phyloP scores from a whole-genome alignment of 2,797 vertebrate species.

The Pseudochaenichthys georgianus region DNA sequence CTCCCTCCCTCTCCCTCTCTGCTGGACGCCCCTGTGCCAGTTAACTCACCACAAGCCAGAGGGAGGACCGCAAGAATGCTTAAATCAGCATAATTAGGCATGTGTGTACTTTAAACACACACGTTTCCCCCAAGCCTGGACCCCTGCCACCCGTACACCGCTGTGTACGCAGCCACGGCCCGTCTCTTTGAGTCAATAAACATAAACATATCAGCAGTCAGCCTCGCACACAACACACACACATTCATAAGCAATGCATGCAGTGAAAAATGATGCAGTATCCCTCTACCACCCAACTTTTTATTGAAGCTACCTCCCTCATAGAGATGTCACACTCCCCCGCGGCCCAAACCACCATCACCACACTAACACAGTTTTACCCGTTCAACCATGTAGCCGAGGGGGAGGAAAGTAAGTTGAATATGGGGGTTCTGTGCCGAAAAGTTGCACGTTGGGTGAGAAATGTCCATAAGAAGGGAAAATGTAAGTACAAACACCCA shows the following conservation, averaged over 20 bases:
- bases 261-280: constrained; percentile 63
- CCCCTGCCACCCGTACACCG: constrained; percentile 81
- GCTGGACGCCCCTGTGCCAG: constrained; percentile 77
- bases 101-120: constrained; percentile 85
- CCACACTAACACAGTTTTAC: constrained; percentile 63
- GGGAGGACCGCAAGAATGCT: constrained; percentile 84
- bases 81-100: constrained; percentile 85
- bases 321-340: constrained; percentile 40
- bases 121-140: constrained; percentile 83
- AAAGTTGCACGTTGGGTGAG: constrained; percentile 53
- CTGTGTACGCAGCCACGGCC: constrained; percentile 76
- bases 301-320: constrained; percentile 44
- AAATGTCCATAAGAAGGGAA: constrained; percentile 58
- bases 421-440: constrained; percentile 26
- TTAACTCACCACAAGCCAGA: constrained; percentile 83
- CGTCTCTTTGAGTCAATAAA: constrained; percentile 81
- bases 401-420: constrained; percentile 38
- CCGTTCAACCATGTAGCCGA: constrained; percentile 47
- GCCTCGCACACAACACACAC: constrained; percentile 57
- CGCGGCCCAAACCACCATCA: constrained; percentile 50
- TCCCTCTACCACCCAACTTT: constrained; percentile 42
- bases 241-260: constrained; percentile 50
- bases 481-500: constrained; percentile 52
- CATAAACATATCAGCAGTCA: constrained; percentile 79
- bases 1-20: constrained; percentile 26